phyloP scores from a whole-genome alignment of 2,113 vertebrate genomes.

The Cyprinus carpio region DNA sequence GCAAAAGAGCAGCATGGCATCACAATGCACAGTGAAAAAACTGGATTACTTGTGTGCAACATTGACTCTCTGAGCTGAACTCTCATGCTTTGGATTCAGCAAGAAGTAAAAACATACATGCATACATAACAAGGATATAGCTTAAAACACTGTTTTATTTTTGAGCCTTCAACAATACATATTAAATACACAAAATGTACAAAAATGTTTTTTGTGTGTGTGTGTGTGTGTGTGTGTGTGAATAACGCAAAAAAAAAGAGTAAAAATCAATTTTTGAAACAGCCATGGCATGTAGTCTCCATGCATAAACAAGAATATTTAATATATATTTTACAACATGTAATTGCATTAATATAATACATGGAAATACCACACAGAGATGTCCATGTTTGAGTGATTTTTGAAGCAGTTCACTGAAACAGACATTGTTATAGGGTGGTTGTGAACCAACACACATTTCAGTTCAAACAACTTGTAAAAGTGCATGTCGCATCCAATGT shows the following conservation, averaged over 20 bases:
- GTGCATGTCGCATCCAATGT: no score
- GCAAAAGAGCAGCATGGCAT: not conserved
- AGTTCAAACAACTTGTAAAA: no score
- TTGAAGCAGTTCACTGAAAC: no score
- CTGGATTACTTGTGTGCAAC: not conserved
- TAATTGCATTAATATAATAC: not conserved
- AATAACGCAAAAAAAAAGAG: not conserved
- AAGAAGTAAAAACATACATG: not conserved
- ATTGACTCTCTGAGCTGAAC: not conserved
- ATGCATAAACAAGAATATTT: not conserved
- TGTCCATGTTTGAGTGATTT: no score
- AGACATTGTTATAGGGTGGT: no score
- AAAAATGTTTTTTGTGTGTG: not conserved
- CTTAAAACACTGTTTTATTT: not conserved
- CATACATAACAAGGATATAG: not conserved
- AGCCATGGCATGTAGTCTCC: not conserved
- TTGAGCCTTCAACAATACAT: not conserved
- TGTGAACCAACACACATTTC: no score
- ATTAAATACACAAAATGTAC: not conserved
- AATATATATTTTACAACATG: not conserved
- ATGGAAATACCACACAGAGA: no score
- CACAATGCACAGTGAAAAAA: not conserved
- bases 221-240: no score
- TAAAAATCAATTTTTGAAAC: not conserved
- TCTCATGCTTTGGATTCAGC: not conserved